These are phyloP conservation scores for Crocuta crocuta DNA, from an alignment of 2,113 vertebrate species.

Conservation along the genomic window DNA sequence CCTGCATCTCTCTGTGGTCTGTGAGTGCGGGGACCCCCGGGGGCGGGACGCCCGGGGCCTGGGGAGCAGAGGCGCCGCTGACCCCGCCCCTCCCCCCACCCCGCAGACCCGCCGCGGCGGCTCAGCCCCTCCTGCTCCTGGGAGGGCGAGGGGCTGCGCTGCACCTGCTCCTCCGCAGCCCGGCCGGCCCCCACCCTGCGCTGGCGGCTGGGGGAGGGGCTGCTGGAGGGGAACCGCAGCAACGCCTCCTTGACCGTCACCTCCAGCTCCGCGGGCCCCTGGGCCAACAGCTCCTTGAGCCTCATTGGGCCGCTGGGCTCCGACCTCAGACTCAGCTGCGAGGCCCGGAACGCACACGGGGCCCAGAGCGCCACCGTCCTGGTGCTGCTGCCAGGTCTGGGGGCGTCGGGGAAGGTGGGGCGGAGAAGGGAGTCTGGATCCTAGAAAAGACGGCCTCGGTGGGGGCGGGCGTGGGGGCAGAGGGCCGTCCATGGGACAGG, in stretches of 20 bases:
- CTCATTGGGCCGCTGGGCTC: rapidly evolving
- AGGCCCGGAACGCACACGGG: rapidly evolving
- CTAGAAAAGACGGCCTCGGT: background rate
- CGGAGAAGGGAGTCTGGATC: background rate
- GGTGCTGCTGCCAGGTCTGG: constrained; percentile 51
- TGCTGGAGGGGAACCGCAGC: background rate
- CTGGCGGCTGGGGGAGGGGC: background rate
- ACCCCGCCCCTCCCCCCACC: rapidly evolving
- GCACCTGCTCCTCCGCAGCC: background rate
- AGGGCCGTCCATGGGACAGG: rapidly evolving
- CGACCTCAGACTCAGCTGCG: background rate
- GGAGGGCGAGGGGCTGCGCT: background rate
- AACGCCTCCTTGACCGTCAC: rapidly evolving
- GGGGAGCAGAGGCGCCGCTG: rapidly evolving
- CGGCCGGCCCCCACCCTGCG: background rate
- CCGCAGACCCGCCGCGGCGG: background rate
- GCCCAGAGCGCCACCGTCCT: rapidly evolving
- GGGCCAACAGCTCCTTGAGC: constrained; percentile 62
- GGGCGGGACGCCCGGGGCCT: rapidly evolving
- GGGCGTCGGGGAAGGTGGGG: no score
- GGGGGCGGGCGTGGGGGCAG: background rate
- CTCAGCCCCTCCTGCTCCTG: constrained; percentile 55
- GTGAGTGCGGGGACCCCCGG: constrained; percentile 8
- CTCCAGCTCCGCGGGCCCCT: rapidly evolving
- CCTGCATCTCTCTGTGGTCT: background rate